Base-by-base conservation (phyloP, 1,140 invertebrate species). In the Ceratosolen fusciceps region DNA sequence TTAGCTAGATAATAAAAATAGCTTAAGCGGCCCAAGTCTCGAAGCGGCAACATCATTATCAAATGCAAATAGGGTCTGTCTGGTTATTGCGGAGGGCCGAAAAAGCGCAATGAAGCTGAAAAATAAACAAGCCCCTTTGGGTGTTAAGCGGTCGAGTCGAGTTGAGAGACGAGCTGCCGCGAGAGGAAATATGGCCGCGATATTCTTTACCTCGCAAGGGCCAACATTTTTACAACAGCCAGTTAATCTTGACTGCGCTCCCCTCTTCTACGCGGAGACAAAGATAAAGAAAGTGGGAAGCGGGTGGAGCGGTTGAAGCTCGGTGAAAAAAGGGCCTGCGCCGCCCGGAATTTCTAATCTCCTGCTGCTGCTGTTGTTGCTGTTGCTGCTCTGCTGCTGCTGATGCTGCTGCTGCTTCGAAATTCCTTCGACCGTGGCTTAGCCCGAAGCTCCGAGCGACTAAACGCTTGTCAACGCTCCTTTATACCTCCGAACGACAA, bases 201-300 rank as follows among this genome's bases (percentile, higher is more conserved):
- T 77, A 56, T 47, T 60, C 75, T n/a, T 26, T 58, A 34, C 14
- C 21, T 60, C 26, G 14, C 34, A 19, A 58, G 58, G 60, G 19
- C 52, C 47, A 43, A 58, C 65, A 24, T 71, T 77, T 77, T 77
- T 71, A 58, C 52, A 77, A 43, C 52, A 60, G 67, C 37, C 67
- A 71, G 49, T 77, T 47, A 77, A 77, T 77, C 67, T 71, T 71
- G 52, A 14, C 65, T 14, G 37, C 54, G 34, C 34, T 60, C 34
- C 65, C 43, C 10, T 29, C 37, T 43, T 60, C 43, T 54, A 21
- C 4, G 54, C 49, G 16, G 21, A 9, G 52, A 54, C 39, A 43
- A 43, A 9, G 52, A 54, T 12, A 43, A 43, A 43, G 39, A 43
- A 43, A 43, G 39, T 5, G 39, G 39, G 12, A 43, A 43, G 12